phyloP scores from a whole-genome alignment of 2,113 vertebrate species.

The Hystrix brachyura region DNA sequence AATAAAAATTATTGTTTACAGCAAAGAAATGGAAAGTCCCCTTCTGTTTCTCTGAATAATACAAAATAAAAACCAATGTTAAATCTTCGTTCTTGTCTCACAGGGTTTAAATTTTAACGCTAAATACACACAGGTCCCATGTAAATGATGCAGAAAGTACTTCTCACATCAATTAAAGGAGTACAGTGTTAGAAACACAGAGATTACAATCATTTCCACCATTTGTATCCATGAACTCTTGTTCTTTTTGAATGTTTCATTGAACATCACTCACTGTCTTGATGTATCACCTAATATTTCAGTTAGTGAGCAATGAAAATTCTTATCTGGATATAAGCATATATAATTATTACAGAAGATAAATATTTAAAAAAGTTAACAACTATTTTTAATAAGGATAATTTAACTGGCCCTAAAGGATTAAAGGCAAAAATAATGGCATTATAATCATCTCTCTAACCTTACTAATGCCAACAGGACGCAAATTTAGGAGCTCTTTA shows the following conservation, averaged over 20 bases:
- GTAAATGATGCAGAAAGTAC: background rate
- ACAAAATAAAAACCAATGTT: background rate
- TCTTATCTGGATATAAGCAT: background rate
- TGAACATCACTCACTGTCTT: background rate
- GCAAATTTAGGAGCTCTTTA: slow-evolving; percentile 26
- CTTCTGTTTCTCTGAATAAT: background rate
- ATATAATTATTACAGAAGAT: background rate
- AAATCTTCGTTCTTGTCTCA: background rate
- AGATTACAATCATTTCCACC: background rate
- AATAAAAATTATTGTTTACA: too few species aligned
- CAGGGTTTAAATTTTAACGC: background rate
- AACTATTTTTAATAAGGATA: background rate
- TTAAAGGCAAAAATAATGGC: background rate
- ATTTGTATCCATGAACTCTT: background rate
- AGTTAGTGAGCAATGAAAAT: background rate
- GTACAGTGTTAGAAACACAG: background rate
- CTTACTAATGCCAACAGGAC: background rate
- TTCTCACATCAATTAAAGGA: background rate
- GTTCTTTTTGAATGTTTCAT: background rate
- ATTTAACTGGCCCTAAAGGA: background rate
- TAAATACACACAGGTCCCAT: background rate
- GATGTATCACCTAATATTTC: background rate
- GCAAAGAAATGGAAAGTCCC: background rate
- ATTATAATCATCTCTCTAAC: background rate
- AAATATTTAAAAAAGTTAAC: background rate